Base-by-base conservation (phyloP, 2,888 invertebrate species). In the Tetragnatha montana region DNA sequence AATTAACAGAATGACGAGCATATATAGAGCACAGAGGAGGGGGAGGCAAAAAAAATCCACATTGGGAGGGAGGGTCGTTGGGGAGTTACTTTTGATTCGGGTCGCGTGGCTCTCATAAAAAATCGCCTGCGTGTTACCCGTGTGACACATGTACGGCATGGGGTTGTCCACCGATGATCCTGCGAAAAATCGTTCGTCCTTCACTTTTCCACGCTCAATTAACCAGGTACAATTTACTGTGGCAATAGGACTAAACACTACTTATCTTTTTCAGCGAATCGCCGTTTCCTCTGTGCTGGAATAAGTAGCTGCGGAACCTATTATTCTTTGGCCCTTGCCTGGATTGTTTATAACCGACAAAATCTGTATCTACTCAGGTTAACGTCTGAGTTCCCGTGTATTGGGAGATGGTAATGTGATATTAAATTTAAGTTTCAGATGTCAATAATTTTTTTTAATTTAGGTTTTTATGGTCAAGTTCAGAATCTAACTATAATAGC, bases 171-270 rank as follows among this genome's bases (percentile, higher is more conserved):
- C 75, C 75, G 47, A n/a, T 35, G 35, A 75, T 75, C 75, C 17
- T 60, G 14, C 47, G 47, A 75, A 75, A 7, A 35, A 49, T 47
- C 47, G 47, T 78, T 49, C 81, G 70, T 70, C 70, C 81, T 79
- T 71, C 49, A 49, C 35, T 21, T 73, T 50, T 82, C 73, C 51
- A 73, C 73, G 73, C 81, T 82, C 81, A 82, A 82, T 82, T 82
- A 73, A 60, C 71, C 71, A 50, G 21, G 22, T 74, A 73, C 71
- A 81, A 80, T 80, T 69, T n/a, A 80, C n/a, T 73, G 74, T n/a
- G 51, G 51, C 73, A 68, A 60, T 60, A 60, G 60, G 60, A 60
- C 60, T 60, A 60, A 81, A 73, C 19, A 73, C 50, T 73, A 60
- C 73, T 82, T 80, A 69, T 69, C 51, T 70, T 60, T 60, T 60